A percentile compares a stretch with the other conserved stretches of the same genome.
These are phyloP conservation scores for Gonioctena quinquepunctata DNA, from an alignment of 1,140 invertebrate species.

Conservation along the genomic window DNA sequence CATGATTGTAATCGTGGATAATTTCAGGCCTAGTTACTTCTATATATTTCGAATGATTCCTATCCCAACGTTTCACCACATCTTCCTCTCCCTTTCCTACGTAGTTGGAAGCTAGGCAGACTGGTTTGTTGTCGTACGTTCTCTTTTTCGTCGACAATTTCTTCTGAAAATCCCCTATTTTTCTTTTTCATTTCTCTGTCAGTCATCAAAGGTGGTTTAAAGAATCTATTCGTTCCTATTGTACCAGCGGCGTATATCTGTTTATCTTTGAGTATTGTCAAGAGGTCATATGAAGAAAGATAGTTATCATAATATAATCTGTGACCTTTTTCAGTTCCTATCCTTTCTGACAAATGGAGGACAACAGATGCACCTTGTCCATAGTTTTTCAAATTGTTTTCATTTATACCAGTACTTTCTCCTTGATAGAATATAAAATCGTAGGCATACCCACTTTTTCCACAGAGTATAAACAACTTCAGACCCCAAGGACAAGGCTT, in stretches of 20 bases:
- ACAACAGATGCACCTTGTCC: conserved; percentile 17
- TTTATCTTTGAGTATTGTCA: conserved; percentile 50
- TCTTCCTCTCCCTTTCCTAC: conserved; percentile 51
- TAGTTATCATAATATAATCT: conserved; percentile 42
- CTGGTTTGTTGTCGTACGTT: conserved; percentile 47
- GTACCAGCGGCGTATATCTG: conserved; percentile 51
- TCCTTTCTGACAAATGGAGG: conserved; percentile 41
- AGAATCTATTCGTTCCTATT: conserved; percentile 50
- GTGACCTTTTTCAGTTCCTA: conserved; percentile 33
- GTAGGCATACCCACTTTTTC: conserved; percentile 21
- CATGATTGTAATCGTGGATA: conserved; percentile 24
- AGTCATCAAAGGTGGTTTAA: conserved; percentile 44
- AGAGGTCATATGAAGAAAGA: conserved; percentile 51
- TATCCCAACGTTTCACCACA: conserved; percentile 49
- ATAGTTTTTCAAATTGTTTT: neutral
- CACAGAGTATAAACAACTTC: conserved; percentile 25
- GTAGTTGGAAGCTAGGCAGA: conserved; percentile 51
- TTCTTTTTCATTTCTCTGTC: conserved; percentile 53
- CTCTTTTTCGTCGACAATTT: conserved; percentile 46
- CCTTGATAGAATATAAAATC: conserved; percentile 31
- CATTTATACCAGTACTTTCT: conserved; percentile 11
- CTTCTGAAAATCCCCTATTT: conserved; percentile 49
- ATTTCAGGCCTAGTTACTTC: conserved; percentile 33
- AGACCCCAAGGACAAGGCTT: conserved; percentile 26
- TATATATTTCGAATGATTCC: conserved; percentile 36